Evolutionary conservation across 2,888 invertebrate genomes (phyloP).

Genomic region (Clunio marinus): DNA sequence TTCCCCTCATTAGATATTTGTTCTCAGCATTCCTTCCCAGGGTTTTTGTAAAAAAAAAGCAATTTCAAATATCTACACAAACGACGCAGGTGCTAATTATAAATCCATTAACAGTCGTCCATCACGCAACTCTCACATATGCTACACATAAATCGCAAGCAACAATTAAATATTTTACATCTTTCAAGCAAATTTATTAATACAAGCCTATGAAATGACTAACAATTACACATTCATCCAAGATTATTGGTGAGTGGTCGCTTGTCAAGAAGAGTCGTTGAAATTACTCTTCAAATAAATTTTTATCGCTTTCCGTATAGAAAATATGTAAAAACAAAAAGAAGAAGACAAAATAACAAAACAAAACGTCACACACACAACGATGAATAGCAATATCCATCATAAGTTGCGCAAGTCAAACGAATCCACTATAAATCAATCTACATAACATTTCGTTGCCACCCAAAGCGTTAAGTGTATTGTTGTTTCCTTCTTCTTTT

Average conservation of each 20-base stretch:
- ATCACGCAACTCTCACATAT: too few species aligned
- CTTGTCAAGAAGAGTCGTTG: conserved; percentile 16
- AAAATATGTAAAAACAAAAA: conserved; percentile 8
- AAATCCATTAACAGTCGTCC: too few species aligned
- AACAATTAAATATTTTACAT: too few species aligned
- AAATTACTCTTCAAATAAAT: conserved; percentile 26
- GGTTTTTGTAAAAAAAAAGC: too few species aligned
- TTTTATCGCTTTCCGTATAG: not conserved
- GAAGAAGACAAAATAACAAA: not conserved
- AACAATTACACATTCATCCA: conserved; percentile 19
- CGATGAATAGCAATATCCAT: not conserved
- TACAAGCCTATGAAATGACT: too few species aligned
- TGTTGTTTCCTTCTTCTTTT: conserved; percentile 24
- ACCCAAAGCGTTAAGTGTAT: not conserved
- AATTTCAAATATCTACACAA: too few species aligned
- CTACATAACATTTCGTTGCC: conserved; percentile 1
- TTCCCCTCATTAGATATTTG: too few species aligned
- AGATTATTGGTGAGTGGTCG: conserved; percentile 24
- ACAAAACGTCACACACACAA: conserved; percentile 11
- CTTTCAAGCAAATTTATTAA: too few species aligned
- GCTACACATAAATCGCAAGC: too few species aligned
- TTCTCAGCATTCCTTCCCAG: too few species aligned
- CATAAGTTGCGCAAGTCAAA: conserved; percentile 31
- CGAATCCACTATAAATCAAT: conserved; percentile 25
- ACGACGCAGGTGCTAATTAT: too few species aligned